Evolutionary conservation across 2,888 invertebrate genomes (phyloP), one percentile per base, ranked within the genome.

Genomic region (Conops quadrifasciatus): DNA sequence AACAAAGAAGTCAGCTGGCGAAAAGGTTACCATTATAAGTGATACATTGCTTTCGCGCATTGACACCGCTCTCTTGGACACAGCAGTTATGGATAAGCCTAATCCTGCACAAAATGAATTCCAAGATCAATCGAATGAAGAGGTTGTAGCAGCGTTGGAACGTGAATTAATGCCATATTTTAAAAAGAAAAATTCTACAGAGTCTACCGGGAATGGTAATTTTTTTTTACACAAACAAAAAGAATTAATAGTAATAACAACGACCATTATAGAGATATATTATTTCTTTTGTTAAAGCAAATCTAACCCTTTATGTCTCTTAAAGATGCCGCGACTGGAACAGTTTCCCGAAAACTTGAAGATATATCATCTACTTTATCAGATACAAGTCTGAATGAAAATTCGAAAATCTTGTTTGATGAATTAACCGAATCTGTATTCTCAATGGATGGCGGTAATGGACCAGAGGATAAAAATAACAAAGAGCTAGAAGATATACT

Each of bases 31-130:
- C 13, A 68, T 58, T 21, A 30, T 70, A 24, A 72, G 70, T 24
- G 73, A 74, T 64, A 73, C 73, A 11, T 45, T 74, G 3, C 45
- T 74, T 43, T 58, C 67, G 15, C 72, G 74, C 30, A 71, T 73
- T 21, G 74, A 74, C 53, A 66, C 56, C 13, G 72, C 71, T 15
- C 63, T 73, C 7, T n/a, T 67, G 62, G 66, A 66, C 13, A 19
- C 60, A 13, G 56, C 67, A 16, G 63, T 28, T 21, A 26, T 24
- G 24, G 65, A 21, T 64, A 43, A 56, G n/a, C 60, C 51, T 28
- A 67, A 67, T 45, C 11, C 45, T 45, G 1, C 13, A 36, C 43
- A 43, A 43, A 62, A 60, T 60, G 60, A 60, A 51, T 24, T n/a
- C 21, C 11, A 2, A 26, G 60, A 36, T 62, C 49, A 68, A 62